Evolutionary conservation across 2,797 vertebrate genomes (phyloP), one percentile per base, ranked within the genome.

Genomic region (Platalea minor): DNA sequence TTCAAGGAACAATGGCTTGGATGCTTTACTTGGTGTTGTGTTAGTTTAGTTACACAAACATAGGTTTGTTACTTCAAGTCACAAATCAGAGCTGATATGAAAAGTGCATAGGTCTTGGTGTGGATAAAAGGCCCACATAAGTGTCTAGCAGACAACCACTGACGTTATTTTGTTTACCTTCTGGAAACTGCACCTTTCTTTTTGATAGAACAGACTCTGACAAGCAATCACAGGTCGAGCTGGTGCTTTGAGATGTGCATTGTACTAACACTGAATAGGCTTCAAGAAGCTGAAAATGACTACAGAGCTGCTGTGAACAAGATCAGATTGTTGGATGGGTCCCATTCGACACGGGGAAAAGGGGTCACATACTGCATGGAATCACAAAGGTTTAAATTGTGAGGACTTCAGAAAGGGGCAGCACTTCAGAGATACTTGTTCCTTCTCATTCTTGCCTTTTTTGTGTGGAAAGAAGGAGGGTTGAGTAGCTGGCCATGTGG

Each of bases 301-400:
- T 65, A 43, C 33, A 76, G 61, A 31, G 46, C 15, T 19, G 13
- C 33, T 57, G 88, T 43, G 54, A 83, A 59, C 25, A 54, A 77
- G 21, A 26, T 56, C 75, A 93, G 24, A 68, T 53, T 54, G 37
- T 59, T 65, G 35, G 43, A 69, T 28, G 29, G 31, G 43, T 67
- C 60, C 43, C 15, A n/a, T 70, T 63, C 1, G 1, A 74, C 17
- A 28, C 2, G 3, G 23, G 45, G 18, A 53, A 81, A 78, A 72
- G 13, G 31, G 41, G 33, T 68, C 76, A 84, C 24, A 60, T 13
- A 17, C 0, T 6, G 23, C 0, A 0, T 48, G 31, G 28, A 88
- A 91, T 67, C 56, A 91, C 24, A 77, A 73, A 59, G 25, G 13
- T 74, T 76, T 74, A 43, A 74, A 7, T 29, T 31, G 23, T 31